Conservation (phyloP, 2,113 vertebrate genomes). For the Lepus europaeus region DNA sequence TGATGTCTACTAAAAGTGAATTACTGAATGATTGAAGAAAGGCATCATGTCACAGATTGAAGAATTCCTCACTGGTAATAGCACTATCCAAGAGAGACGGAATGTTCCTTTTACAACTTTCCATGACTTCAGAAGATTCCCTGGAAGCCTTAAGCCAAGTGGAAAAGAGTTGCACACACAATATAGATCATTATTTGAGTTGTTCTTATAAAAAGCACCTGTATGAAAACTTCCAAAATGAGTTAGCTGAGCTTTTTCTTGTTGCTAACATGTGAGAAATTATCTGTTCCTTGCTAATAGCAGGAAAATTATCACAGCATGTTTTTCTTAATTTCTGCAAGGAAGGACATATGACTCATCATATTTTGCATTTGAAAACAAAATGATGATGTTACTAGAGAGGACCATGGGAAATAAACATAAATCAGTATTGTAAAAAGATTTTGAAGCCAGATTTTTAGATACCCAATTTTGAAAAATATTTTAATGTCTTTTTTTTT, state of each 20-base stretch:
- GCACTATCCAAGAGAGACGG: not conserved
- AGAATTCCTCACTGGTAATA: constrained; percentile 2
- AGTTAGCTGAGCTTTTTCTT: constrained; percentile 24
- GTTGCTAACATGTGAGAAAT: constrained; percentile 10
- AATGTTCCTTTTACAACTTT: not conserved
- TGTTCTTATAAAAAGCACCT: constrained; percentile 28
- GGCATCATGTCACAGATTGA: not conserved
- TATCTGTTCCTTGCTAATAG: constrained; percentile 33
- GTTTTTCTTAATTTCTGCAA: not conserved
- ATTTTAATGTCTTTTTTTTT: constrained; percentile 26
- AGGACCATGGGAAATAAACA: constrained; percentile 8
- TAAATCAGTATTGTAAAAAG: constrained; percentile 5
- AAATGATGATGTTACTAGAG: constrained; percentile 5
- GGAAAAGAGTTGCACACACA: not conserved
- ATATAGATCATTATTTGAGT: constrained; percentile 32
- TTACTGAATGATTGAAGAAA: constrained; percentile 22
- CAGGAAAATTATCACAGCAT: constrained; percentile 32
- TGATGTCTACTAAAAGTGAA: constrained; percentile 8
- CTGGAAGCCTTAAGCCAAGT: not conserved
- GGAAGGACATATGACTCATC: not conserved
- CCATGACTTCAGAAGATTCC: not conserved
- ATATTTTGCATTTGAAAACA: constrained; percentile 43
- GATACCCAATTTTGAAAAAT: constrained; percentile 1
- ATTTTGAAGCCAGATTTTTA: constrained; percentile 11
- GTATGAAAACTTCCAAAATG: constrained; percentile 40